phyloP scores from a whole-genome alignment of 2,113 vertebrate genomes.

The Callipepla californica region DNA sequence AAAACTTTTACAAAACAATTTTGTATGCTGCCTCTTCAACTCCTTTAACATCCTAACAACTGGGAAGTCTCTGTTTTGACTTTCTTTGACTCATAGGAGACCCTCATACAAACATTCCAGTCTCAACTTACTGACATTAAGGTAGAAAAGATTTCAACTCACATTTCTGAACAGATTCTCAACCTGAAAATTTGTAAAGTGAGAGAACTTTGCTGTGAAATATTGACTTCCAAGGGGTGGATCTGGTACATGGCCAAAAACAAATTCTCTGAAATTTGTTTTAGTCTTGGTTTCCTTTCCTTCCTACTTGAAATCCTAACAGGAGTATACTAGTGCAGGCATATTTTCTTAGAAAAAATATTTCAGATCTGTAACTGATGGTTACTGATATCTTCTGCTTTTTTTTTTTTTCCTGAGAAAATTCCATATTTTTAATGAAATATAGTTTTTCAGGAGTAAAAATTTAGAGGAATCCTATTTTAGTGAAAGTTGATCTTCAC shows the following conservation, averaged over 20 bases:
- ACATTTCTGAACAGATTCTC: neutral
- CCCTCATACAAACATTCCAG: neutral
- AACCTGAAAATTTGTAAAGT: neutral
- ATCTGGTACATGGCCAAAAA: neutral
- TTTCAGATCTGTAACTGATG: neutral
- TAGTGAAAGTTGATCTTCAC: neutral
- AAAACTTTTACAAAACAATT: neutral
- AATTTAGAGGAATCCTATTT: neutral
- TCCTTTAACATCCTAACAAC: neutral
- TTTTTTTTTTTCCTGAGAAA: neutral
- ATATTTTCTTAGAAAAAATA: neutral
- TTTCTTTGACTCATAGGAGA: neutral
- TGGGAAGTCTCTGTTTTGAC: neutral
- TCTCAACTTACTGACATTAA: neutral
- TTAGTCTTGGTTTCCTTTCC: neutral
- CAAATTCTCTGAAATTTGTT: accelerated
- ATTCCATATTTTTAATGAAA: neutral
- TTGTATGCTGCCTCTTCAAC: neutral
- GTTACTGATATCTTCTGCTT: neutral
- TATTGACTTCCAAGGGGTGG: neutral
- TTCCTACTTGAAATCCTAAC: accelerated
- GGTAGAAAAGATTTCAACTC: neutral
- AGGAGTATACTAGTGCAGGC: accelerated
- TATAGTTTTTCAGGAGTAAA: accelerated
- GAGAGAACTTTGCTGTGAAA: neutral